phyloP scores from a whole-genome alignment of 2,888 invertebrate species.

The Mesochorus sp. region DNA sequence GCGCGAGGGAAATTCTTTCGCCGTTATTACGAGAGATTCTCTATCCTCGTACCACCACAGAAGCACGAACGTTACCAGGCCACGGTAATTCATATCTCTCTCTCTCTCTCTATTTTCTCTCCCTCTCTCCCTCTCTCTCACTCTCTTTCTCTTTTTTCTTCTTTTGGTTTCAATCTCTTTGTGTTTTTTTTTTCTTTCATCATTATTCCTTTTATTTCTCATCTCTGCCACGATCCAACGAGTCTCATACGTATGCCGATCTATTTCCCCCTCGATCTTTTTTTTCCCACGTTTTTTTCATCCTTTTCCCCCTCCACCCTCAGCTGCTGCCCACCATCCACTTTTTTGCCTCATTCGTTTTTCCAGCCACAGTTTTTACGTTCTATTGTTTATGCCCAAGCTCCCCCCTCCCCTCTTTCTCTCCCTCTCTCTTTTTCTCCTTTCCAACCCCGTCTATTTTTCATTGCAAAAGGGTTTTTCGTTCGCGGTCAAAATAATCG shows the following conservation, averaged over 20 bases:
- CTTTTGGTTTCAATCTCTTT: slow-evolving; percentile 24
- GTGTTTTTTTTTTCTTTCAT: slow-evolving; percentile 27
- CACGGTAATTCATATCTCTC: slow-evolving; percentile 32
- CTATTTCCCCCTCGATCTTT: slow-evolving; percentile 31
- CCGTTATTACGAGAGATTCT: slow-evolving; percentile 47
- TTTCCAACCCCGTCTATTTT: neutral
- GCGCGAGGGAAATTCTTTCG: slow-evolving; percentile 46
- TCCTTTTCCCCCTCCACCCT: neutral
- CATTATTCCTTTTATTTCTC: slow-evolving; percentile 45
- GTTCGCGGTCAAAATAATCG: slow-evolving; percentile 48
- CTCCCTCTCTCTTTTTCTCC: neutral
- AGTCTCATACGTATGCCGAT: slow-evolving; percentile 30
- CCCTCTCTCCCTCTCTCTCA: neutral
- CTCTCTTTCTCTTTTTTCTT: neutral
- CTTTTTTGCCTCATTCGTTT: neutral
- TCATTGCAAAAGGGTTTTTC: slow-evolving; percentile 17
- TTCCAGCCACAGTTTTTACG: slow-evolving; percentile 24
- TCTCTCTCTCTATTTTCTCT: too few species aligned
- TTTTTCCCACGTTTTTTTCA: slow-evolving; percentile 9
- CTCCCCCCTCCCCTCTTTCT: neutral
- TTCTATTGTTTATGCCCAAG: slow-evolving; percentile 26
- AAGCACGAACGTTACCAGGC: slow-evolving; percentile 34
- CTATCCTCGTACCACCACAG: slow-evolving; percentile 5
- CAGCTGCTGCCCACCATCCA: neutral
- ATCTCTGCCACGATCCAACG: slow-evolving; percentile 6